Base-by-base conservation (phyloP, 1,140 invertebrate genomes). In the Hyphantria cunea region DNA sequence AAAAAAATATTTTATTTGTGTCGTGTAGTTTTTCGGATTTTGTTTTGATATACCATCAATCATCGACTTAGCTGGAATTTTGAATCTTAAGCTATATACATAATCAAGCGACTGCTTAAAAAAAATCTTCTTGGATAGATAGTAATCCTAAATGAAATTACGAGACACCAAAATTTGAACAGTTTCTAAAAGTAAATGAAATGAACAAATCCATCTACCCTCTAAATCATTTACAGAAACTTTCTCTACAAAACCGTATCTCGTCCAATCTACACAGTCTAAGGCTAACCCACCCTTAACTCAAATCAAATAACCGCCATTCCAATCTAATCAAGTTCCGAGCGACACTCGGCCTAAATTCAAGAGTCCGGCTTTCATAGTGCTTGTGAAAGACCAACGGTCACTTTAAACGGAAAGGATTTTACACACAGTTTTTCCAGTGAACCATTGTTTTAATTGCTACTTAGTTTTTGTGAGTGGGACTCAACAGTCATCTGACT, bases 251-350 rank as follows among this genome's bases (percentile, higher is more conserved):
- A 25, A 25, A 25, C 17, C 17, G 17, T 25, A 25, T 25, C 17
- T 25, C 17, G 5, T 25, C 5, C 17, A 5, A 25, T 25, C 2
- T 25, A 25, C 17, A 25, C 17, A 25, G 17, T 1, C 17, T 25
- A 25, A 25, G 17, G 17, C 55, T 58, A 58, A 58, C 55, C 48
- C 39, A 41, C 45, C 67, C 59, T 72, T 69, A 66, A 70, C 72
- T 74, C 70, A 68, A 80, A 80, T 72, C 71, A 66, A 77, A 78
- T 78, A 72, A 70, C 70, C 60, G 53, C 54, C 44, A 47, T 42
- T 67, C 59, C 68, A 65, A 78, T 81, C 75, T 78, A 84, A 84
- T 84, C 78, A 78, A 61, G 69, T 64, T 49, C 47, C 64, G 58
- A 68, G 68, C 44, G 54, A 58, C 70, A 74, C 76, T 82, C 65